A percentile compares a stretch with the other conserved stretches of the same genome.
Conservation (phyloP, 2,113 vertebrate genomes). For the Eubucco bourcierii region DNA sequence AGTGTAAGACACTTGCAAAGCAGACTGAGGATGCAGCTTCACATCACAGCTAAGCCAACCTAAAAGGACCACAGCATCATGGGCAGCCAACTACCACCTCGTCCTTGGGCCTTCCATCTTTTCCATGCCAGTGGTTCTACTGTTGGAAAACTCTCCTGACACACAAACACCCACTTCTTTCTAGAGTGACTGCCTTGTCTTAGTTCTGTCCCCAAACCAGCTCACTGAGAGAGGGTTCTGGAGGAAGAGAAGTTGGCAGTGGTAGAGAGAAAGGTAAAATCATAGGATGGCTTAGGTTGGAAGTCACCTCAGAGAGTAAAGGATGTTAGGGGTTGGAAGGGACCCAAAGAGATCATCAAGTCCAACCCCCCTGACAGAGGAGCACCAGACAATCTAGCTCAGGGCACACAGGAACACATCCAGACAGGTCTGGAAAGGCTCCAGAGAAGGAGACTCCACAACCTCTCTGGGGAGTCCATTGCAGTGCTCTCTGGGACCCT, state of each 20-base stretch:
- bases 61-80: accelerated
- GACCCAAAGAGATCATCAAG: no score
- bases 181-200: neutral
- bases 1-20: neutral
- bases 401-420: no score
- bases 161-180: neutral
- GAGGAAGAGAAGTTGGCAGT: neutral
- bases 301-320: no score
- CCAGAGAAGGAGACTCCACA: no score
- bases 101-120: neutral
- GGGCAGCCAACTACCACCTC: neutral
- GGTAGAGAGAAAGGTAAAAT: neutral
- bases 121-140: neutral
- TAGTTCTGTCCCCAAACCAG: neutral
- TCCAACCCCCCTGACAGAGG: no score
- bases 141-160: neutral
- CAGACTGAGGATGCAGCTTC: neutral
- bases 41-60: neutral
- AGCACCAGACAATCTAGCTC: no score
- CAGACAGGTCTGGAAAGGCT: no score
- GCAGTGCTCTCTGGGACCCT: no score
- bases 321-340: no score
- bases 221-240: neutral
- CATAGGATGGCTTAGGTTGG: no score
- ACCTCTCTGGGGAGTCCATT: no score